phyloP scores from a whole-genome alignment of 1,140 invertebrate genomes.

The Elysia chlorotica region DNA sequence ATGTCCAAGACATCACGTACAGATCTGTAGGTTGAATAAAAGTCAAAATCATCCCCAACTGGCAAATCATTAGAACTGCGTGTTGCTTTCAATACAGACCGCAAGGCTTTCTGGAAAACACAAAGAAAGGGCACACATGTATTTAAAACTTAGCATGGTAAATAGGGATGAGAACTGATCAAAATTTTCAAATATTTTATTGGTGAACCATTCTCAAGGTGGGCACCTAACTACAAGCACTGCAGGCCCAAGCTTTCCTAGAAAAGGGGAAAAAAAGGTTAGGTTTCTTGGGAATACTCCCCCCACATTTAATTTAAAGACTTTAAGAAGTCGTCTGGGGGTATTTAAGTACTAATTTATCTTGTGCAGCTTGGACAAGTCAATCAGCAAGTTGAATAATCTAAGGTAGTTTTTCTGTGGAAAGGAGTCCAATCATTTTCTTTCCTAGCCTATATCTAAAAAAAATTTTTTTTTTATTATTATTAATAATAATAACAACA shows the following conservation, averaged over 20 bases:
- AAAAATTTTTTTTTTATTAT: too few relatives aligned
- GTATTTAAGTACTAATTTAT: too few relatives aligned
- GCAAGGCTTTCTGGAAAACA: conserved; percentile 48
- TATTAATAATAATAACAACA: too few relatives aligned
- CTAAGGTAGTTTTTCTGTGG: too few relatives aligned
- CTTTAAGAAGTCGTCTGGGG: too few relatives aligned
- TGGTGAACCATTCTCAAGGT: not conserved
- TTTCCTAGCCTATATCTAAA: too few relatives aligned
- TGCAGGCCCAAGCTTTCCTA: not conserved
- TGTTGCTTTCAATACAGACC: conserved; percentile 69
- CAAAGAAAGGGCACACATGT: not conserved
- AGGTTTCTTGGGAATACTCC: too few relatives aligned
- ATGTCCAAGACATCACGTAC: conserved; percentile 70
- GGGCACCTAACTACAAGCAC: not conserved
- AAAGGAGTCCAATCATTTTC: too few relatives aligned
- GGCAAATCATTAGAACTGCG: conserved; percentile 73
- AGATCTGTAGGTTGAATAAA: conserved; percentile 73
- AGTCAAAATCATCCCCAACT: conserved; percentile 70
- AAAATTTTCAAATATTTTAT: not conserved
- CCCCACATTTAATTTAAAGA: too few relatives aligned
- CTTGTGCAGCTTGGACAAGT: too few relatives aligned
- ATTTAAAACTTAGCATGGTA: not conserved
- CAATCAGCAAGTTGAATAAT: too few relatives aligned
- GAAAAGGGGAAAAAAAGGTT: not conserved
- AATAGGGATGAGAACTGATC: not conserved